Conservation (phyloP, 2,888 invertebrate genomes). For the Pseudococcus viburni region DNA sequence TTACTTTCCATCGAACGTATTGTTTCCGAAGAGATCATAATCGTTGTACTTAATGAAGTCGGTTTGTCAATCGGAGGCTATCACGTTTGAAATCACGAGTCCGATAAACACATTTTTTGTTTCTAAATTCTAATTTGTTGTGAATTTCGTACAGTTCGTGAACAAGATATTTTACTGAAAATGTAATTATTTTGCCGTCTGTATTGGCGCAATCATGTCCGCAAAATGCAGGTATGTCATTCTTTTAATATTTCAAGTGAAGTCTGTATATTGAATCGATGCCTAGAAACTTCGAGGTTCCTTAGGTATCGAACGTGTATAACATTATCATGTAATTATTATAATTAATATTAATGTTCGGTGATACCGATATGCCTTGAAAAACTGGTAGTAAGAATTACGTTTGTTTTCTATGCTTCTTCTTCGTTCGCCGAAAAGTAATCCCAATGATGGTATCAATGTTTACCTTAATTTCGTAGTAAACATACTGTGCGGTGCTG, state of each 20-base stretch:
- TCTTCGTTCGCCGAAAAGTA: neutral
- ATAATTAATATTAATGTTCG: neutral
- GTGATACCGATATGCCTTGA: neutral
- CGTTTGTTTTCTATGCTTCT: neutral
- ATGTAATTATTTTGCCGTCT: neutral
- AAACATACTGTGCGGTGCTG: neutral
- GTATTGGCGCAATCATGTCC: slow-evolving; percentile 38
- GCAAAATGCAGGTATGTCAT: slow-evolving; percentile 55
- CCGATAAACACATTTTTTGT: slow-evolving; percentile 49
- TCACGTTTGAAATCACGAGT: slow-evolving; percentile 13
- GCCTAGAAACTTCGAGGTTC: neutral
- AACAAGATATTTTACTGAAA: neutral
- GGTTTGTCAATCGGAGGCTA: neutral
- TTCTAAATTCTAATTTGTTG: neutral
- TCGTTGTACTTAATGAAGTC: neutral
- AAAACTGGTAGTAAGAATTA: neutral
- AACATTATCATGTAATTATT: neutral
- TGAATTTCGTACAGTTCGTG: neutral
- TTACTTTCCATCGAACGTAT: neutral
- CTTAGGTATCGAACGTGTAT: neutral
- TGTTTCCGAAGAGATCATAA: neutral
- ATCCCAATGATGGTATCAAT: neutral
- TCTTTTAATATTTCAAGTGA: neutral
- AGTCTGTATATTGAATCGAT: neutral
- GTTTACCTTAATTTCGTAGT: neutral